Evolutionary conservation across 2,113 vertebrate species (phyloP).

Genomic region (Cephalopholis sonnerati): DNA sequence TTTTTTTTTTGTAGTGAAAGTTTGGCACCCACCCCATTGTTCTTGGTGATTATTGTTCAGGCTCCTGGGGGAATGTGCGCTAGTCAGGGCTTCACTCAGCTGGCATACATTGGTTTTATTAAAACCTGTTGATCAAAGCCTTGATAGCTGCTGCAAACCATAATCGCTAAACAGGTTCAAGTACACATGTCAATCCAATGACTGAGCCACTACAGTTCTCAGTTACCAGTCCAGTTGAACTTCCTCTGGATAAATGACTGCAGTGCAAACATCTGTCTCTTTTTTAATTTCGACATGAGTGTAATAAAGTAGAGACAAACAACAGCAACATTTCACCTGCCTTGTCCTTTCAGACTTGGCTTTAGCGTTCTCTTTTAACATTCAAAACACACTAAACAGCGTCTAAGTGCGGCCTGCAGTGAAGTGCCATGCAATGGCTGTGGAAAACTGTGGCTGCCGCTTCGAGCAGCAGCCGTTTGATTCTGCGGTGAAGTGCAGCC

Average conservation of each 20-base stretch:
- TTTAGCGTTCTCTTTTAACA: background rate
- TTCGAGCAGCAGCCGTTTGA: too few relatives aligned
- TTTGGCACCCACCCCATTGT: background rate
- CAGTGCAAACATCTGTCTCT: background rate
- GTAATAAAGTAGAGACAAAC: background rate
- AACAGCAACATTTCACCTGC: background rate
- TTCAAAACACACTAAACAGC: too few relatives aligned
- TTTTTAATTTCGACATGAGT: background rate
- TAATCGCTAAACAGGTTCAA: background rate
- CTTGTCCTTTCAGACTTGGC: background rate
- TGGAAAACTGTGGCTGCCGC: too few relatives aligned
- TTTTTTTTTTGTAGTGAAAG: background rate
- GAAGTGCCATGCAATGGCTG: too few relatives aligned
- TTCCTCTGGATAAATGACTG: background rate
- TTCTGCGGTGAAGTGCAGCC: too few relatives aligned
- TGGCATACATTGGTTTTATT: background rate
- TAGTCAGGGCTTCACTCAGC: constrained; percentile 7
- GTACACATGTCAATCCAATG: background rate
- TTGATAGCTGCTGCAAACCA: background rate
- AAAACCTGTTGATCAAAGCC: background rate
- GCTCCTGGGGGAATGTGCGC: background rate
- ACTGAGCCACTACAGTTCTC: background rate
- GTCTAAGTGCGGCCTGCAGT: too few relatives aligned
- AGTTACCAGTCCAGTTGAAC: background rate
- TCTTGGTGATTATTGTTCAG: too few relatives aligned